Evolutionary conservation across 2,888 invertebrate species (phyloP).

Genomic region (Spatulosminthurus flaviceps): DNA sequence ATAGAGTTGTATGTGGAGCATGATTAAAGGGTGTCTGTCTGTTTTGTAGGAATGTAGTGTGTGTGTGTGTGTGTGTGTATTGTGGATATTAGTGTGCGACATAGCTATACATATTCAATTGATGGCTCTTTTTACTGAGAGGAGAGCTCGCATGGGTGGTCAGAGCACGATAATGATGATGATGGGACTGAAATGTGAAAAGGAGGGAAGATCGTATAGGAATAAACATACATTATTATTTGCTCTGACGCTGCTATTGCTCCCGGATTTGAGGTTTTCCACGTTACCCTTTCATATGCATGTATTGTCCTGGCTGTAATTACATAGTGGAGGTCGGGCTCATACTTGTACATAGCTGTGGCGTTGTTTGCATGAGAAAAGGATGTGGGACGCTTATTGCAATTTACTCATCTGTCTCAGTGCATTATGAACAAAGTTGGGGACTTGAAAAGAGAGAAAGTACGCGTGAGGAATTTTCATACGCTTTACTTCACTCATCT

Average conservation of each 20-base stretch:
- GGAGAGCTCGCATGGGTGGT: slow-evolving; percentile 25
- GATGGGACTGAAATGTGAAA: slow-evolving; percentile 25
- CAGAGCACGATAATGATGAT: slow-evolving; percentile 36
- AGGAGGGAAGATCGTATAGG: background rate
- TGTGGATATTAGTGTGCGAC: no score
- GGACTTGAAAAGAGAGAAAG: background rate
- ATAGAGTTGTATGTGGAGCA: no score
- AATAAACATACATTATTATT: background rate
- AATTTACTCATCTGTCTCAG: slow-evolving; percentile 36
- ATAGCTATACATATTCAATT: background rate
- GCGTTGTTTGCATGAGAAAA: slow-evolving; percentile 34
- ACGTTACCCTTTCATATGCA: no score
- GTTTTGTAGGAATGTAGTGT: no score
- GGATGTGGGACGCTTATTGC: slow-evolving; percentile 19
- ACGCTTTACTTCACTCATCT: background rate
- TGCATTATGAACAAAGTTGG: slow-evolving; percentile 26
- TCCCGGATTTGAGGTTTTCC: no score
- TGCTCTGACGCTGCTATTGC: background rate
- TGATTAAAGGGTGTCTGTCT: no score
- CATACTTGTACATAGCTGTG: background rate
- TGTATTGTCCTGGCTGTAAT: no score
- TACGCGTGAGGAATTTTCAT: slow-evolving; percentile 20
- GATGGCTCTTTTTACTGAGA: background rate
- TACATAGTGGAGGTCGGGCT: no score
- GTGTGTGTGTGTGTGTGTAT: no score